Percentiles rank a stretch among this genome's conserved stretches.
Evolutionary conservation across 2,888 invertebrate species (phyloP).

Genomic region (Cheilosia soror): DNA sequence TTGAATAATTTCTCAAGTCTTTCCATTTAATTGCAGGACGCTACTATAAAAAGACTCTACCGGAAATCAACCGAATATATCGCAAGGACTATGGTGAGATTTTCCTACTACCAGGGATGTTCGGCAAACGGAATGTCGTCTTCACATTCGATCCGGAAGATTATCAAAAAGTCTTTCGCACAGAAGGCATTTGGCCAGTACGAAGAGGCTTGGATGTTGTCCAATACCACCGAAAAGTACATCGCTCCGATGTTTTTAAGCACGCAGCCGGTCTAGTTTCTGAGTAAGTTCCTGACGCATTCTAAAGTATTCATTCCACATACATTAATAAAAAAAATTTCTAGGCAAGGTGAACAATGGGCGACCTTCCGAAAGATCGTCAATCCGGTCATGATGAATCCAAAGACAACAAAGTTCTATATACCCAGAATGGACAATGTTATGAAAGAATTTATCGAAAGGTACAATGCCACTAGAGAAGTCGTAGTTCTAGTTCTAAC

Average conservation of each 20-base stretch:
- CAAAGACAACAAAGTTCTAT: conserved; percentile 85
- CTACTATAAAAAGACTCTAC: conserved; percentile 49
- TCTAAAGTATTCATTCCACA: rapidly evolving
- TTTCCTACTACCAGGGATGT: conserved; percentile 81
- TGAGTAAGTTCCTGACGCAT: conserved; percentile 64
- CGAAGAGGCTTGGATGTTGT: conserved; percentile 82
- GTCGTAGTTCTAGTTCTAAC: neutral
- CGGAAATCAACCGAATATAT: conserved; percentile 55
- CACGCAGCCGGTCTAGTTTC: conserved; percentile 77
- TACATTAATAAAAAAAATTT: conserved; percentile 23
- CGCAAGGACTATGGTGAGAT: conserved; percentile 82
- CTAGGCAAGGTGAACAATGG: conserved; percentile 87
- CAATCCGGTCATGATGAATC: conserved; percentile 87
- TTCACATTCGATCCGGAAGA: conserved; percentile 84
- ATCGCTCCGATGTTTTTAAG: conserved; percentile 78
- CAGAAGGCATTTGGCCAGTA: conserved; percentile 76
- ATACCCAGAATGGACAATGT: conserved; percentile 84
- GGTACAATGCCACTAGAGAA: neutral
- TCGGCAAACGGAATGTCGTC: conserved; percentile 79
- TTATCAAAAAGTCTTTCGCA: conserved; percentile 82
- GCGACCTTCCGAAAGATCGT: conserved; percentile 87
- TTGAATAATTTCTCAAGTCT: neutral
- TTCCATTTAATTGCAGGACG: conserved; percentile 44
- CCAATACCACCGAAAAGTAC: conserved; percentile 80
- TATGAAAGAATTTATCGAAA: conserved; percentile 78